Percentiles rank a stretch among this genome's conserved stretches.
Evolutionary conservation across 2,888 invertebrate species (phyloP).

Genomic region (Drosophila recens): DNA sequence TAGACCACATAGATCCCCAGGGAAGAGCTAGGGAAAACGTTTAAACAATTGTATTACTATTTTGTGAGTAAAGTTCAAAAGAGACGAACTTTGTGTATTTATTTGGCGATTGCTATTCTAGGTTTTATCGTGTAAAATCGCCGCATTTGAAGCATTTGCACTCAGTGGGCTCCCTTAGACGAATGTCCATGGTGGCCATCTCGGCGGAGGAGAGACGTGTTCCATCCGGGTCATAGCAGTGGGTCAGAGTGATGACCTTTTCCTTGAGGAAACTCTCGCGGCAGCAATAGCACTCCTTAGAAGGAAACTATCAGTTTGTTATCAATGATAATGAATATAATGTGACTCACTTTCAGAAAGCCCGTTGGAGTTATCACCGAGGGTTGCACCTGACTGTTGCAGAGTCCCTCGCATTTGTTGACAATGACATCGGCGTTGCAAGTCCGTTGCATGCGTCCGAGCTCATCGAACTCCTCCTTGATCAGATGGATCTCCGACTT

Average conservation of each 20-base stretch:
- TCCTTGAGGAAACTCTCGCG: conserved; percentile 94
- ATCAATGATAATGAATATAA: not conserved
- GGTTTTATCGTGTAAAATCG: conserved; percentile 90
- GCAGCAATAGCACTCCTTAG: conserved; percentile 95
- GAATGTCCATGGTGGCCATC: conserved; percentile 91
- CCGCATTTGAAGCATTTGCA: conserved; percentile 97
- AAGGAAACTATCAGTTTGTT: too few relatives aligned
- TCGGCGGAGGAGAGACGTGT: conserved; percentile 90
- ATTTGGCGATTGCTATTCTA: not conserved
- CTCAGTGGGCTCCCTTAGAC: conserved; percentile 93
- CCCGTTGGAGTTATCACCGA: conserved; percentile 95
- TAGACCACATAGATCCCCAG: not conserved
- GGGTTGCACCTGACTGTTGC: conserved; percentile 96
- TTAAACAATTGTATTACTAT: conserved; percentile 15
- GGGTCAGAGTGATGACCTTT: conserved; percentile 91
- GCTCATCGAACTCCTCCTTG: conserved; percentile 96
- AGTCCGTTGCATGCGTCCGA: conserved; percentile 92
- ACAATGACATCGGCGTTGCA: conserved; percentile 96
- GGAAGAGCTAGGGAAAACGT: not conserved
- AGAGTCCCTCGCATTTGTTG: conserved; percentile 97
- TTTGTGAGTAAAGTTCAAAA: conserved; percentile 10
- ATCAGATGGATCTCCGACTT: conserved; percentile 94
- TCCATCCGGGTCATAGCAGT: conserved; percentile 96
- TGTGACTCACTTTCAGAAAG: conserved; percentile 89
- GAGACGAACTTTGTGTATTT: conserved; percentile 34